Evolutionary conservation across 2,113 vertebrate genomes (phyloP).

Genomic region (Uria lomvia): DNA sequence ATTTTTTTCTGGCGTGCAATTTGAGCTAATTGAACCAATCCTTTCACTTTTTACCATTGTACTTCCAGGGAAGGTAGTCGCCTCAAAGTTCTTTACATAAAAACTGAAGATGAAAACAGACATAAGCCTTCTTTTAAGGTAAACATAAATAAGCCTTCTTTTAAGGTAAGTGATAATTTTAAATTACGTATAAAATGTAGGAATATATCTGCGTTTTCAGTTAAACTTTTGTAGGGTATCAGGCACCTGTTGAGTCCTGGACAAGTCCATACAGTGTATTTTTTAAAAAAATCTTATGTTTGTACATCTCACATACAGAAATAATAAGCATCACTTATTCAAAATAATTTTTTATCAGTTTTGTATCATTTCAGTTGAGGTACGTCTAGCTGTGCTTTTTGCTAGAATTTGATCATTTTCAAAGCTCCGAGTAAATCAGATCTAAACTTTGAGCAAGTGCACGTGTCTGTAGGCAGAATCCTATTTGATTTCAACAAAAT

Average conservation of each 20-base stretch:
- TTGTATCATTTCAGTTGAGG: neutral
- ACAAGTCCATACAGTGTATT: neutral
- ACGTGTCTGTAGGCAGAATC: neutral
- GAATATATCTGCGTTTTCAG: neutral
- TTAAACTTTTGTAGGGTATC: neutral
- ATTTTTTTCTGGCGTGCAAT: neutral
- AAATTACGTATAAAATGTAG: neutral
- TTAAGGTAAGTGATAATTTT: neutral
- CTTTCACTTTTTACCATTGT: neutral
- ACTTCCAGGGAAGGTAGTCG: neutral
- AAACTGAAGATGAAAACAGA: neutral
- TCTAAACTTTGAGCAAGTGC: neutral
- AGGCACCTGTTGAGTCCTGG: neutral
- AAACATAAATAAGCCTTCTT: neutral
- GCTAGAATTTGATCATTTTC: neutral
- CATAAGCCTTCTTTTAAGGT: neutral
- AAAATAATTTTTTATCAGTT: neutral
- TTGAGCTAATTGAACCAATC: neutral
- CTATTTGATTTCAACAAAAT: neutral
- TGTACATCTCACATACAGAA: neutral
- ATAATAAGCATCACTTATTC: neutral
- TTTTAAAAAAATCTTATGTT: neutral
- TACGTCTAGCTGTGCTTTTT: neutral
- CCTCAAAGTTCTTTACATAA: neutral
- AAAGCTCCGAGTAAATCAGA: neutral